A percentile compares a stretch with the other conserved stretches of the same genome.
Evolutionary conservation across 1,140 invertebrate species (phyloP).

Genomic region (Limonius californicus): DNA sequence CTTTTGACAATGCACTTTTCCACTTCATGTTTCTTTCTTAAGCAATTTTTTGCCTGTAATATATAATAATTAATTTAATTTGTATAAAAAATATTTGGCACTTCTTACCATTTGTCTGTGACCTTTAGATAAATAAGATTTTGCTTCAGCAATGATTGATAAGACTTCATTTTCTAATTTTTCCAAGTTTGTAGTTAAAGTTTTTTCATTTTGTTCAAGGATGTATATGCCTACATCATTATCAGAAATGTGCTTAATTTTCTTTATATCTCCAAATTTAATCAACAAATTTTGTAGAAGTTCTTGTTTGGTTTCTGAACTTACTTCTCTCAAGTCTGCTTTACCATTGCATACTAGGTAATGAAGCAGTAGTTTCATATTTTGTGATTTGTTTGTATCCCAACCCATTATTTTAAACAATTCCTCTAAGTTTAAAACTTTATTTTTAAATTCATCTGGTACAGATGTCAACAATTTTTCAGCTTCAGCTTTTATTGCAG

Average conservation of each 20-base stretch:
- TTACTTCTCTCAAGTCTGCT: slow-evolving; percentile 23
- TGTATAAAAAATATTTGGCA: not conserved
- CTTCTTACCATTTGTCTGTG: slow-evolving; percentile 41
- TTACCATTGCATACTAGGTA: slow-evolving; percentile 31
- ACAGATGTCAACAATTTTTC: slow-evolving; percentile 24
- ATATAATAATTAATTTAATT: not conserved
- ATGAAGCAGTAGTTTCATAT: slow-evolving; percentile 37
- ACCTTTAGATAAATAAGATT: slow-evolving; percentile 41
- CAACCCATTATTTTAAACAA: slow-evolving; percentile 28
- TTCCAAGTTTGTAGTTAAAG: slow-evolving; percentile 42
- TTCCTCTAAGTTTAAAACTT: slow-evolving; percentile 36
- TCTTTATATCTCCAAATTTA: slow-evolving; percentile 36
- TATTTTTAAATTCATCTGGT: slow-evolving; percentile 34
- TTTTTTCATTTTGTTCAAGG: slow-evolving; percentile 44
- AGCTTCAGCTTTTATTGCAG: slow-evolving; percentile 30
- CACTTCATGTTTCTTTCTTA: slow-evolving; percentile 47
- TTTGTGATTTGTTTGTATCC: slow-evolving; percentile 24
- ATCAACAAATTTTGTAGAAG: slow-evolving; percentile 31
- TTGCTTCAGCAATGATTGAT: slow-evolving; percentile 40
- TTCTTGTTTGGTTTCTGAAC: slow-evolving; percentile 14
- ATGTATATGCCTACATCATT: slow-evolving; percentile 42
- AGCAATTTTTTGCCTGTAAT: slow-evolving; percentile 45
- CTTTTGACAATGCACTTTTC: slow-evolving; percentile 47
- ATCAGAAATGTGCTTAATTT: slow-evolving; percentile 34
- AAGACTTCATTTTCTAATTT: slow-evolving; percentile 43